Percentiles rank a stretch among this genome's conserved stretches.
These are phyloP conservation scores for Equus przewalskii DNA, from an alignment of 2,113 vertebrate species.

Conservation along the genomic window DNA sequence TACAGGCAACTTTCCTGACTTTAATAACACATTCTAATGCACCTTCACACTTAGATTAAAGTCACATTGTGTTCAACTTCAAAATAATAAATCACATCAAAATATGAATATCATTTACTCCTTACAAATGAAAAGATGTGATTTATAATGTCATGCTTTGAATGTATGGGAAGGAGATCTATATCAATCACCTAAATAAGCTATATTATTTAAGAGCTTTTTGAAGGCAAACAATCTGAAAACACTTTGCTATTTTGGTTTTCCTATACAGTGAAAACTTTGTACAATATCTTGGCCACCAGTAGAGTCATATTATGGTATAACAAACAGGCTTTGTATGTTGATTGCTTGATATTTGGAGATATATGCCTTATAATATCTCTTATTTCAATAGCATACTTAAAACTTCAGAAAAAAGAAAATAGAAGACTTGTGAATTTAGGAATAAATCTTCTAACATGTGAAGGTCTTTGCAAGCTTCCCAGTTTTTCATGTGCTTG, in stretches of 20 bases:
- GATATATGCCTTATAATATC: background rate
- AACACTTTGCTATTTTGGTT: constrained; percentile 26
- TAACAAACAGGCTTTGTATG: background rate
- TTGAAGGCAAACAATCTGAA: constrained; percentile 60
- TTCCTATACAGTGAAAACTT: constrained; percentile 40
- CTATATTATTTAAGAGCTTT: constrained; percentile 61
- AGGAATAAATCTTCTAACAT: background rate
- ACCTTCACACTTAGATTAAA: constrained; percentile 69
- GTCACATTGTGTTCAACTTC: constrained; percentile 60
- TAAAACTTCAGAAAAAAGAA: constrained; percentile 1
- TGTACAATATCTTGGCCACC: background rate
- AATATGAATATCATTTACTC: constrained; percentile 77
- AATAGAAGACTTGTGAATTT: background rate
- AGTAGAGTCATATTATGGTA: background rate
- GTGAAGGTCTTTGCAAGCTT: background rate
- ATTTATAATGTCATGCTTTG: constrained; percentile 80
- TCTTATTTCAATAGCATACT: background rate
- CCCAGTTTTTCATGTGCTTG: background rate
- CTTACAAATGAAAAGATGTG: constrained; percentile 78
- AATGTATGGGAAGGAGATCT: constrained; percentile 62
- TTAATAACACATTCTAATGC: constrained; percentile 56
- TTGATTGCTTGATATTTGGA: background rate
- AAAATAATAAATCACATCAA: constrained; percentile 78
- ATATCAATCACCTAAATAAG: constrained; percentile 75
- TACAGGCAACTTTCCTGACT: constrained; percentile 28